Evolutionary conservation across 2,888 invertebrate species (phyloP).

Genomic region (Caenorhabditis japonica): DNA sequence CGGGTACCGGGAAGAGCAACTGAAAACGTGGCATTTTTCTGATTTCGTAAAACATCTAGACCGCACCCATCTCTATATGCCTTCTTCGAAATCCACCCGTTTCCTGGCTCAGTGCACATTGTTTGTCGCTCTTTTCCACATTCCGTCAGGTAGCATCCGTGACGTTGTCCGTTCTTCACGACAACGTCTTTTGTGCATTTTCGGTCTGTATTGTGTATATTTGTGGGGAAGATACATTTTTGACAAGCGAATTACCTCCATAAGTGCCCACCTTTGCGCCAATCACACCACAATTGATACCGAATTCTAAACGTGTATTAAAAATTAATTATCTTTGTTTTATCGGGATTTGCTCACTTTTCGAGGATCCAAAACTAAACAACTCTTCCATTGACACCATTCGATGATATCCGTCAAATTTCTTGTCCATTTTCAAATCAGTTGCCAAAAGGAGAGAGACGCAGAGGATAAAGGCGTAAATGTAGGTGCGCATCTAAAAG

Average conservation of each 20-base stretch:
- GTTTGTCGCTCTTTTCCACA: conserved; percentile 2
- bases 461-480: too few relatives aligned
- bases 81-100: conserved; percentile 18
- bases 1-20: background rate
- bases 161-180: background rate
- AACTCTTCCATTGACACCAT: too few relatives aligned
- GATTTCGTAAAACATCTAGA: background rate
- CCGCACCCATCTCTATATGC: background rate
- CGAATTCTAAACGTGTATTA: too few relatives aligned
- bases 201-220: conserved; percentile 6
- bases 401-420: too few relatives aligned
- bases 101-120: background rate
- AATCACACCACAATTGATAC: too few relatives aligned
- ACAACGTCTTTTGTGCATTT: conserved; percentile 3
- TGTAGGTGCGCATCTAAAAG: too few relatives aligned
- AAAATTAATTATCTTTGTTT: too few relatives aligned
- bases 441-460: too few relatives aligned
- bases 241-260: conserved; percentile 2
- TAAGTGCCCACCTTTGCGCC: too few relatives aligned
- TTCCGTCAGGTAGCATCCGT: conserved; percentile 16
- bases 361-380: too few relatives aligned
- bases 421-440: too few relatives aligned
- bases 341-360: too few relatives aligned
- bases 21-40: background rate
- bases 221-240: background rate